Evolutionary conservation across 2,888 invertebrate species (phyloP).

Genomic region (Apeira syringaria): DNA sequence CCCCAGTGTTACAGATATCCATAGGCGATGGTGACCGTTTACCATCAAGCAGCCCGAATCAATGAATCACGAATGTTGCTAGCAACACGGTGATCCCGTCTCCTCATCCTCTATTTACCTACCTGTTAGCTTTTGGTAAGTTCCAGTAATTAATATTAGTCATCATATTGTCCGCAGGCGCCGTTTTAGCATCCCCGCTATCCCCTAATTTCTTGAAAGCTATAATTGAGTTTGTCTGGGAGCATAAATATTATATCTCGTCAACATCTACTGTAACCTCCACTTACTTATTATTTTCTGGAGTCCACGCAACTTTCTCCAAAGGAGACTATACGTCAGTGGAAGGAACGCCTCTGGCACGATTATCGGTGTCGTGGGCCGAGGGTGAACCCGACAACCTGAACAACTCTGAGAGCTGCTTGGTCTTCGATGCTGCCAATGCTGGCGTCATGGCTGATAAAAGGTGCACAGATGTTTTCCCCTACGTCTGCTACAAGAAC

Average conservation of each 20-base stretch:
- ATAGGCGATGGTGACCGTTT: no score
- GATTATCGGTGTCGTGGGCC: not conserved
- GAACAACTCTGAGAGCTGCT: not conserved
- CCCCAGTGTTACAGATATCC: no score
- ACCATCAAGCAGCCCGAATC: no score
- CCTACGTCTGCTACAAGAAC: not conserved
- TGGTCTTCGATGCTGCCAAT: not conserved
- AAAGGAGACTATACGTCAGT: not conserved
- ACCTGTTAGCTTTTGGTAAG: no score
- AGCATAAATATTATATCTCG: not conserved
- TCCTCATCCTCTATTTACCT: no score
- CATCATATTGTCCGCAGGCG: not conserved
- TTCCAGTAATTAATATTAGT: no score
- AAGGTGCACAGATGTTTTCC: not conserved
- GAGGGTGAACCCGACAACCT: not conserved
- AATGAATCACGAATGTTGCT: no score
- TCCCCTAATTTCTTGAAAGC: not conserved
- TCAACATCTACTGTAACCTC: not conserved
- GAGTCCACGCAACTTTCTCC: not conserved
- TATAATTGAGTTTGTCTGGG: not conserved
- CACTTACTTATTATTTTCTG: not conserved
- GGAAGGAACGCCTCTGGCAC: not conserved
- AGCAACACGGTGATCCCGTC: no score
- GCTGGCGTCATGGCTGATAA: not conserved
- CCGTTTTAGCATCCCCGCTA: not conserved